Percentiles rank a stretch among this genome's conserved stretches.
These are phyloP conservation scores for Tanaodytes sp. DNA, from an alignment of 2,888 invertebrate genomes.

Conservation along the genomic window DNA sequence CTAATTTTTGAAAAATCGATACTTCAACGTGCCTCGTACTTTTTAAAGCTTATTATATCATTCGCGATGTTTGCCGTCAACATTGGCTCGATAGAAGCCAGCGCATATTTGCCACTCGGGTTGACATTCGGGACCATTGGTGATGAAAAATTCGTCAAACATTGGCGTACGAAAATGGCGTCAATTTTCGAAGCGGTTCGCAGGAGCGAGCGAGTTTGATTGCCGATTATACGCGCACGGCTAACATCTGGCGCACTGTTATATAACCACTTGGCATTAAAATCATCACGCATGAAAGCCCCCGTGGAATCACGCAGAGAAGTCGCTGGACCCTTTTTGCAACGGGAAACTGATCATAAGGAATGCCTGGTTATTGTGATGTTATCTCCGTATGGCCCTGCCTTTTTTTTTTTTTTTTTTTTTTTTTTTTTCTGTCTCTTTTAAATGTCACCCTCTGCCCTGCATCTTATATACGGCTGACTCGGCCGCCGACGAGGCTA, in stretches of 20 bases:
- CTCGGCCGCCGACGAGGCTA: too few relatives aligned
- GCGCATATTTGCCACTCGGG: neutral
- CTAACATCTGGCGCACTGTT: constrained; percentile 58
- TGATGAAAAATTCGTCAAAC: constrained; percentile 24
- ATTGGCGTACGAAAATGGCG: constrained; percentile 20
- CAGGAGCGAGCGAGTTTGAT: constrained; percentile 49
- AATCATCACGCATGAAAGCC: constrained; percentile 59
- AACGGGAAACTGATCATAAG: constrained; percentile 49
- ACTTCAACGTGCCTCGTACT: too few relatives aligned
- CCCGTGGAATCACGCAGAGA: constrained; percentile 59
- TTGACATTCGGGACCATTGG: constrained; percentile 8
- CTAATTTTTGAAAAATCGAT: too few relatives aligned
- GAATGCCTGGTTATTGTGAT: constrained; percentile 25
- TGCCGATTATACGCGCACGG: constrained; percentile 59
- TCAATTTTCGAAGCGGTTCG: constrained; percentile 21
- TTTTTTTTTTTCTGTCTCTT: too few relatives aligned
- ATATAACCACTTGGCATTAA: constrained; percentile 51
- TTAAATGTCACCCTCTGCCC: too few relatives aligned
- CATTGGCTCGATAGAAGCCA: neutral
- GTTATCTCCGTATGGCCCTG: too few relatives aligned
- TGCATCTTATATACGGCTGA: too few relatives aligned
- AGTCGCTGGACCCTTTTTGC: constrained; percentile 56
- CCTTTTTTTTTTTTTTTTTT: too few relatives aligned
- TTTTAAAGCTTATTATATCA: too few relatives aligned
- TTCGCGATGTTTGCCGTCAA: neutral